A percentile compares a stretch with the other conserved stretches of the same genome.
Evolutionary conservation across 2,888 invertebrate genomes (phyloP).

Genomic region (Pterobdella sp.): DNA sequence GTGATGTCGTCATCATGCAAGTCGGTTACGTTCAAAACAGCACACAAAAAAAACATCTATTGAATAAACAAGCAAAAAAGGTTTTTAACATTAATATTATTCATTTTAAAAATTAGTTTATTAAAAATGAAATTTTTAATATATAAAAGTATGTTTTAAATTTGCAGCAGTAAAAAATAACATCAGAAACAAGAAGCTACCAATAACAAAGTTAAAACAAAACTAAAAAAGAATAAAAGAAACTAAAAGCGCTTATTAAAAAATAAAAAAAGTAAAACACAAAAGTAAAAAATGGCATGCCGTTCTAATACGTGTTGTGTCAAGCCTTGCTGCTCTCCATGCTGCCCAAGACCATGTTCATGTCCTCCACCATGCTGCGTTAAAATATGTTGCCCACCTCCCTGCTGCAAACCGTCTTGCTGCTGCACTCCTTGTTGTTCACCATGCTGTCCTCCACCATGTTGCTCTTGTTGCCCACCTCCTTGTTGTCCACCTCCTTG

Average conservation of each 20-base stretch:
- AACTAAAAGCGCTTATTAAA: too few species aligned
- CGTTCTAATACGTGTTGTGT: constrained; percentile 4
- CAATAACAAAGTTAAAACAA: neutral
- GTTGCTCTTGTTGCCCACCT: constrained; percentile 8
- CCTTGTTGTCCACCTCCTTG: constrained; percentile 19
- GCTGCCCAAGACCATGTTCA: neutral
- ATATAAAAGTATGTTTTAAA: too few species aligned
- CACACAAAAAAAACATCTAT: neutral
- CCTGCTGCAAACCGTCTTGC: constrained; percentile 5
- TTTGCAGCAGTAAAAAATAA: constrained; percentile 7
- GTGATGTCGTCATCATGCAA: constrained; percentile 3
- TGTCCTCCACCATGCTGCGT: constrained; percentile 17
- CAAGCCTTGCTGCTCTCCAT: constrained; percentile 19
- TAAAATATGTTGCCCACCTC: constrained; percentile 10
- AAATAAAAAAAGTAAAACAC: constrained; percentile 1
- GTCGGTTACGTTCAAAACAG: constrained; percentile 3
- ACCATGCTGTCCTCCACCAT: constrained; percentile 7
- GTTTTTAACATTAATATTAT: neutral
- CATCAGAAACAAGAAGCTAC: neutral
- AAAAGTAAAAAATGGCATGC: constrained; percentile 2
- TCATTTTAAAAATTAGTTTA: neutral
- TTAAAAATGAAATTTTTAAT: too few species aligned
- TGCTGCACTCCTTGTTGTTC: constrained; percentile 15
- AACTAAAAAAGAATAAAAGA: too few species aligned
- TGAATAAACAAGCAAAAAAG: constrained; percentile 4